Percentiles rank a stretch among this genome's conserved stretches.
Conservation (phyloP, 2,113 vertebrate genomes). For the Machaerirhynchus nigripectus region DNA sequence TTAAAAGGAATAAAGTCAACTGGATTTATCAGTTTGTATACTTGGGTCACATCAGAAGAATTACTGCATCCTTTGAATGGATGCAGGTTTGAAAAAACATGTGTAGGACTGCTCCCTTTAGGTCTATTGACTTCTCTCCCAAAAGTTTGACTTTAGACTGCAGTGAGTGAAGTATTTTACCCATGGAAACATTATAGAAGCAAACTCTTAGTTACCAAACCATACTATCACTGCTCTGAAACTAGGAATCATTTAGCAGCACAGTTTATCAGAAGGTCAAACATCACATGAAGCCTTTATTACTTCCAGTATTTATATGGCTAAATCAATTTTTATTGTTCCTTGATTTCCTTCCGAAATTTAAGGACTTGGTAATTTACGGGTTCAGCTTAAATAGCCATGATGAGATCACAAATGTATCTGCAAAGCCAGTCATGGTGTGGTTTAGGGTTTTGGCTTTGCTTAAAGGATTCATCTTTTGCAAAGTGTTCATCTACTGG, state of each 20-base stretch:
- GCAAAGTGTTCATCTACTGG: neutral
- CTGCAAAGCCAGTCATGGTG: neutral
- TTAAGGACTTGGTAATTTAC: neutral
- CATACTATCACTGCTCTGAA: neutral
- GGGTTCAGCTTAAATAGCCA: neutral
- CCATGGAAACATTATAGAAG: neutral
- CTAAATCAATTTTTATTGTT: constrained; percentile 36
- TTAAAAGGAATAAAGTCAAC: neutral
- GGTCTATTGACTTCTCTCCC: neutral
- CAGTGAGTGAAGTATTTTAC: neutral
- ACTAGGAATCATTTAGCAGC: neutral
- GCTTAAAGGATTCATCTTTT: neutral
- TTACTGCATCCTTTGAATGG: neutral
- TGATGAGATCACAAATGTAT: neutral
- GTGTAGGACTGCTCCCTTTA: neutral
- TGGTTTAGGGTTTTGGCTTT: neutral
- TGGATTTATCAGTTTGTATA: neutral
- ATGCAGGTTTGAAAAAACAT: neutral
- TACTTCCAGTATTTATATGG: constrained; percentile 19
- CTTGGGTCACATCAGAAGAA: neutral
- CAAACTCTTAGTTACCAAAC: neutral
- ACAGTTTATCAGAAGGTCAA: neutral
- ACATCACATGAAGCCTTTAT: neutral
- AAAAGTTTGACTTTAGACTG: neutral
- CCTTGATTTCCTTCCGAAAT: neutral